These are phyloP conservation scores for Caenorhabditis panamensis DNA, from an alignment of 2,888 invertebrate species.

Conservation along the genomic window DNA sequence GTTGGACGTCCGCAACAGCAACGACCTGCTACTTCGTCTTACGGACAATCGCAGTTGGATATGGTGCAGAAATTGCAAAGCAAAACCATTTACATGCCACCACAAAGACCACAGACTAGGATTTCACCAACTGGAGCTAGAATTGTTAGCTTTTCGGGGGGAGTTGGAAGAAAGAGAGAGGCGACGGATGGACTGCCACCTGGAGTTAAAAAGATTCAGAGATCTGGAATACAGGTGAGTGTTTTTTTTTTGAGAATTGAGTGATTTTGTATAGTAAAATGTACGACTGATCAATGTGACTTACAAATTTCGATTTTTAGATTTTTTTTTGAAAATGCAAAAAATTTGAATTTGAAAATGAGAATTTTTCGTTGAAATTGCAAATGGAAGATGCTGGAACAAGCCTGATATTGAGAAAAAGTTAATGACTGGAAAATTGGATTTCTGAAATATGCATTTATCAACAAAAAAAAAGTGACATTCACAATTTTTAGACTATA, in stretches of 20 bases:
- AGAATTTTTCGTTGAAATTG: neutral
- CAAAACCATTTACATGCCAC: constrained; percentile 50
- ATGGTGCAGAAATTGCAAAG: constrained; percentile 51
- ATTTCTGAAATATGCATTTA: too few species aligned
- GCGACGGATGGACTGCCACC: constrained; percentile 19
- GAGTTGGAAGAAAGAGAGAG: constrained; percentile 46
- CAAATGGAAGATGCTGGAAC: too few species aligned
- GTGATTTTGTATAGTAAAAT: too few species aligned
- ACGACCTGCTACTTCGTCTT: neutral
- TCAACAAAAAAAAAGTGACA: too few species aligned
- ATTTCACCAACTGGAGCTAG: constrained; percentile 61
- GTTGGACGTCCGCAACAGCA: constrained; percentile 11
- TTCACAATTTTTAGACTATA: too few species aligned
- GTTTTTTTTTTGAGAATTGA: too few species aligned
- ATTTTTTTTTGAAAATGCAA: too few species aligned
- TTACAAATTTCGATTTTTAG: too few species aligned
- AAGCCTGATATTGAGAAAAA: too few species aligned
- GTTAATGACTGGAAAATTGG: too few species aligned
- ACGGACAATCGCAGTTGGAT: constrained; percentile 25
- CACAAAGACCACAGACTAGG: constrained; percentile 30
- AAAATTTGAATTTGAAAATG: too few species aligned
- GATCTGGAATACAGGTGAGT: neutral
- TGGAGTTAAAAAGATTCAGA: constrained; percentile 27
- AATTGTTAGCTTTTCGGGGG: constrained; percentile 43
- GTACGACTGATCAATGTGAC: too few species aligned